These are phyloP conservation scores for Drosophila ohnishii DNA, from an alignment of 1,140 invertebrate species.

Conservation along the genomic window DNA sequence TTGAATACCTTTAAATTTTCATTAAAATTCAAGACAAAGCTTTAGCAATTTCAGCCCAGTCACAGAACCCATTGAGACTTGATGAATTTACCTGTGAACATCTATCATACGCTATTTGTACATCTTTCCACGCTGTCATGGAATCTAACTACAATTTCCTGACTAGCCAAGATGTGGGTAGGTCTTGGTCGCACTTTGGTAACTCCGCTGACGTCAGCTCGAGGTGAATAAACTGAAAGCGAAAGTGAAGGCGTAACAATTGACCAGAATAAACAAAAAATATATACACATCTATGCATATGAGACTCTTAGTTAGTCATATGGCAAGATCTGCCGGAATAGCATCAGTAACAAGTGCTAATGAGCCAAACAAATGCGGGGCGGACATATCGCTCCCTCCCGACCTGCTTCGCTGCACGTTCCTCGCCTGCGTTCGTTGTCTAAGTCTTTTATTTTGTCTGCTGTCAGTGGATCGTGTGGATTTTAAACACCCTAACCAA, in stretches of 20 bases:
- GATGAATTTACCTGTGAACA: neutral
- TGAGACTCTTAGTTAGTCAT: constrained; percentile 26
- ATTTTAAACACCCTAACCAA: constrained; percentile 14
- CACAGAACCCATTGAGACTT: neutral
- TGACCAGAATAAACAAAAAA: constrained; percentile 38
- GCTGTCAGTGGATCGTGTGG: constrained; percentile 4
- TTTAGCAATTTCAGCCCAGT: neutral
- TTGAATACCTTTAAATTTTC: neutral
- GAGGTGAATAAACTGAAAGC: constrained; percentile 69
- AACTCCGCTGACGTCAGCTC: constrained; percentile 51
- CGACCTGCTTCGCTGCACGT: constrained; percentile 71
- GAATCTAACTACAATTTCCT: constrained; percentile 56
- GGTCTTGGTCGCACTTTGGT: constrained; percentile 31
- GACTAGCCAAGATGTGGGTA: constrained; percentile 40
- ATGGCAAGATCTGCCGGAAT: constrained; percentile 31
- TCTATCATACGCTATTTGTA: constrained; percentile 4
- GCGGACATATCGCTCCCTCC: constrained; percentile 18
- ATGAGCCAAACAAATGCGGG: constrained; percentile 58
- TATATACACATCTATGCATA: too few species aligned
- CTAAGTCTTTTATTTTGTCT: constrained; percentile 67
- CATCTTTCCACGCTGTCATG: constrained; percentile 21
- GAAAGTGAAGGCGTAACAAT: constrained; percentile 69
- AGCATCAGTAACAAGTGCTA: constrained; percentile 57
- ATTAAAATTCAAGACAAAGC: neutral
- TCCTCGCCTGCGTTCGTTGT: constrained; percentile 58